Evolutionary conservation across 2,797 vertebrate genomes (phyloP).

Genomic region (Schizothorax lantsangensis): DNA sequence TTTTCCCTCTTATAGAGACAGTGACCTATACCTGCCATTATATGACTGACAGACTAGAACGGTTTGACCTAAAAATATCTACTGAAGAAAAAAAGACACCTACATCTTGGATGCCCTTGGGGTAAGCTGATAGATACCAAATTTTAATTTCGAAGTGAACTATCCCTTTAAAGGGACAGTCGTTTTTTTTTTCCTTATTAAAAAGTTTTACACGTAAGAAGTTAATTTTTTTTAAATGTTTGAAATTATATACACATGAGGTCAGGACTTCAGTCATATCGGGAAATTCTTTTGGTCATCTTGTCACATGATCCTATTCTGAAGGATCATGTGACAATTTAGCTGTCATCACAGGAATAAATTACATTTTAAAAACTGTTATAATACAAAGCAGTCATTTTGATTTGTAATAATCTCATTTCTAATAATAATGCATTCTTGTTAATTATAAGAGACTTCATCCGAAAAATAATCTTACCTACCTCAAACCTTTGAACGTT

Average conservation of each 20-base stretch:
- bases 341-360: neutral
- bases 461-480: neutral
- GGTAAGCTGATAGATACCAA: too few species aligned
- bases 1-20: too few species aligned
- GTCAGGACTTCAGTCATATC: neutral
- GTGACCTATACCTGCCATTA: too few species aligned
- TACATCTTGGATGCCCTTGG: too few species aligned
- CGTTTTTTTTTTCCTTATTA: neutral
- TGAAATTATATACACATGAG: neutral
- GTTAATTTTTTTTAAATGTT: neutral
- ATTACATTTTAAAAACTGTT: neutral
- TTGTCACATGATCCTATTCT: neutral
- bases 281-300: neutral
- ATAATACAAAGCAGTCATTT: neutral
- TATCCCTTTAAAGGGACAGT: neutral
- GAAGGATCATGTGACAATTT: neutral
- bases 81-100: too few species aligned
- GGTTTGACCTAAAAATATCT: too few species aligned
- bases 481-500: neutral
- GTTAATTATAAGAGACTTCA: neutral
- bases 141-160: too few species aligned
- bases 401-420: neutral
- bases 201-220: neutral
- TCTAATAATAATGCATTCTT: neutral
- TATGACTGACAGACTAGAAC: too few species aligned